Evolutionary conservation across 2,797 vertebrate genomes (phyloP).

Genomic region (Pseudochaenichthys georgianus): DNA sequence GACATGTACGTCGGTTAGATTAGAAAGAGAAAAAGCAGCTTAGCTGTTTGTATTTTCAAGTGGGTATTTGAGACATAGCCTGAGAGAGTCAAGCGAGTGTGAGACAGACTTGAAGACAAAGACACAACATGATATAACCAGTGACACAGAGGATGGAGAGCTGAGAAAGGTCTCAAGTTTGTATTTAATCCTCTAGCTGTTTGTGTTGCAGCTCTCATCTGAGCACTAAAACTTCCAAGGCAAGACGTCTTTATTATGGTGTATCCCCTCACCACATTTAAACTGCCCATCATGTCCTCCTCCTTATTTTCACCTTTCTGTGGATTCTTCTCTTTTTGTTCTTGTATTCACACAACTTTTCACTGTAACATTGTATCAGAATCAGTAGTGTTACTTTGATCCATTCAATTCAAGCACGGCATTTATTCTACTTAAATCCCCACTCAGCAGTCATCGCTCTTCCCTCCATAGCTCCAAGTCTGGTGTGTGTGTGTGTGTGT

Average conservation of each 20-base stretch:
- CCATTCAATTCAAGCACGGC: slow-evolving; percentile 48
- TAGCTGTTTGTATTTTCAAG: slow-evolving; percentile 24
- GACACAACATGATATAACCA: slow-evolving; percentile 44
- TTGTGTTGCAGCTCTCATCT: slow-evolving; percentile 70
- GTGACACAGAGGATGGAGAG: slow-evolving; percentile 36
- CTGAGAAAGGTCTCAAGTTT: slow-evolving; percentile 60
- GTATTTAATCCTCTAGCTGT: slow-evolving; percentile 65
- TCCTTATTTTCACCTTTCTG: slow-evolving; percentile 21
- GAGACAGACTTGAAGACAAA: slow-evolving; percentile 21
- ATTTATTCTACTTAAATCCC: slow-evolving; percentile 51
- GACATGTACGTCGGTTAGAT: slow-evolving; percentile 15
- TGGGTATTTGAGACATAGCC: slow-evolving; percentile 25
- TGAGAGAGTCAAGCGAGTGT: slow-evolving; percentile 28
- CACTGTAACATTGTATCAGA: slow-evolving; percentile 46
- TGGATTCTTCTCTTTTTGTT: slow-evolving; percentile 15
- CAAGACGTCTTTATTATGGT: slow-evolving; percentile 58
- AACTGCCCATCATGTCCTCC: slow-evolving; percentile 53
- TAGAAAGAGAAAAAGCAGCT: slow-evolving; percentile 23
- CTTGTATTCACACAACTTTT: slow-evolving; percentile 39
- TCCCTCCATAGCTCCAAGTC: slow-evolving; percentile 42
- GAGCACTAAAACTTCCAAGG: slow-evolving; percentile 65
- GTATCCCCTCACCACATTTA: slow-evolving; percentile 59
- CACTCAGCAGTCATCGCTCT: slow-evolving; percentile 29
- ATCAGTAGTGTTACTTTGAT: slow-evolving; percentile 55
- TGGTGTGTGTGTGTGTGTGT: not conserved